These are phyloP conservation scores for Cyclophora albipunctata DNA, from an alignment of 2,888 invertebrate genomes.

Conservation along the genomic window DNA sequence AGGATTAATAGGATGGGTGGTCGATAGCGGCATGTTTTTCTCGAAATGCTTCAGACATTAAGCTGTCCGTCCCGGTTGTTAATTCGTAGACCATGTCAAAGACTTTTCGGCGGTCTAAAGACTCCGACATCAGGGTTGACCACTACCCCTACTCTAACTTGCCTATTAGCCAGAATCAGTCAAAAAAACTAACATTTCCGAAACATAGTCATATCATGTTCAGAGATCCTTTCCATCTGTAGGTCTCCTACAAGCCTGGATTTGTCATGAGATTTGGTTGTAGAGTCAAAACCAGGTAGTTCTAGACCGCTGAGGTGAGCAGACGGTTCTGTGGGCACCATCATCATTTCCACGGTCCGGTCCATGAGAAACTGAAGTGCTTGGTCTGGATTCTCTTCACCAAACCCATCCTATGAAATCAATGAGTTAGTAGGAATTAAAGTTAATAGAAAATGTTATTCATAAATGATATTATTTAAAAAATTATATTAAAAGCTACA, in stretches of 20 bases:
- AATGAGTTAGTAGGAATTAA: neutral
- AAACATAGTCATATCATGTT: constrained; percentile 43
- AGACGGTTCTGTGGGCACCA: constrained; percentile 28
- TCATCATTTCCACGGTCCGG: constrained; percentile 50
- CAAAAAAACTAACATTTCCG: constrained; percentile 39
- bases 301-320: constrained; percentile 36
- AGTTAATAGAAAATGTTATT: no score
- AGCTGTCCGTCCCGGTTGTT: no score
- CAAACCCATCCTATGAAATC: constrained; percentile 50
- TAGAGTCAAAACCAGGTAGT: constrained; percentile 21
- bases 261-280: constrained; percentile 38
- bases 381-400: constrained; percentile 50
- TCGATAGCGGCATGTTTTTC: no score
- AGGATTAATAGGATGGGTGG: no score
- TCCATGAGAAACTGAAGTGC: constrained; percentile 35
- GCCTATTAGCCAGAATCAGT: neutral
- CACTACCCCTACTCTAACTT: neutral
- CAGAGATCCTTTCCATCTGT: constrained; percentile 51
- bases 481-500: no score
- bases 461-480: no score
- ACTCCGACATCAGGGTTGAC: neutral
- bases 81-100: no score
- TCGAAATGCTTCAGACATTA: no score
- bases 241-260: constrained; percentile 23
- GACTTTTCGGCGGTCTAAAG: neutral